These are phyloP conservation scores for Magallana gigas DNA, from an alignment of 1,140 invertebrate genomes.

Conservation along the genomic window DNA sequence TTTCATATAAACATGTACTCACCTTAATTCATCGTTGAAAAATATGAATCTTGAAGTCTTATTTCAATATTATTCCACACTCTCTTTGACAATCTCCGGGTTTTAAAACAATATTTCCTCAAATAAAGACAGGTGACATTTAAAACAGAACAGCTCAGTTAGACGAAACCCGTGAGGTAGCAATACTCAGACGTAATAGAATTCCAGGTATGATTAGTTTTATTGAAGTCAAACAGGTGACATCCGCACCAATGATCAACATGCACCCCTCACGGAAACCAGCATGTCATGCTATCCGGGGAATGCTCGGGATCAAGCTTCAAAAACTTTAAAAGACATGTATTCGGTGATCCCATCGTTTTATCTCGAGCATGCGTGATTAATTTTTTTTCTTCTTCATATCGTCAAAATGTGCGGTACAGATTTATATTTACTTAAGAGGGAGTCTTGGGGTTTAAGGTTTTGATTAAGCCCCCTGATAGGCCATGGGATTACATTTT, in stretches of 20 bases:
- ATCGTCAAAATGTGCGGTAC: conserved; percentile 20
- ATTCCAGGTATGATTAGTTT: background rate
- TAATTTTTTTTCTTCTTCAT: conserved; percentile 13
- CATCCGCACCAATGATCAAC: background rate
- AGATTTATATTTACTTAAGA: conserved; percentile 27
- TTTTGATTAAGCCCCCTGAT: conserved; percentile 17
- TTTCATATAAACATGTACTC: too few relatives aligned
- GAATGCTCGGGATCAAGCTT: background rate
- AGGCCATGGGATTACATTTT: background rate
- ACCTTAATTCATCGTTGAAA: too few relatives aligned
- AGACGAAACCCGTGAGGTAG: too few relatives aligned
- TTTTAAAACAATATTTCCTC: too few relatives aligned
- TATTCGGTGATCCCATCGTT: background rate
- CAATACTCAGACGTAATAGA: background rate
- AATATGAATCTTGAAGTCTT: too few relatives aligned
- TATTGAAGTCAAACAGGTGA: conserved; percentile 9
- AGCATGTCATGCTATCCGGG: background rate
- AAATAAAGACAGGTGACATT: too few relatives aligned
- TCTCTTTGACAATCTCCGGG: too few relatives aligned
- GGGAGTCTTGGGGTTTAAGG: conserved; percentile 29
- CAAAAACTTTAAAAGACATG: conserved; percentile 36
- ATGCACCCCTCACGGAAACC: background rate
- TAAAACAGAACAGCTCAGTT: too few relatives aligned
- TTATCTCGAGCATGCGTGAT: conserved; percentile 34
- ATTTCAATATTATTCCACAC: too few relatives aligned